Conservation (phyloP, 1,140 invertebrate genomes). For the Rhynchophorus ferrugineus region DNA sequence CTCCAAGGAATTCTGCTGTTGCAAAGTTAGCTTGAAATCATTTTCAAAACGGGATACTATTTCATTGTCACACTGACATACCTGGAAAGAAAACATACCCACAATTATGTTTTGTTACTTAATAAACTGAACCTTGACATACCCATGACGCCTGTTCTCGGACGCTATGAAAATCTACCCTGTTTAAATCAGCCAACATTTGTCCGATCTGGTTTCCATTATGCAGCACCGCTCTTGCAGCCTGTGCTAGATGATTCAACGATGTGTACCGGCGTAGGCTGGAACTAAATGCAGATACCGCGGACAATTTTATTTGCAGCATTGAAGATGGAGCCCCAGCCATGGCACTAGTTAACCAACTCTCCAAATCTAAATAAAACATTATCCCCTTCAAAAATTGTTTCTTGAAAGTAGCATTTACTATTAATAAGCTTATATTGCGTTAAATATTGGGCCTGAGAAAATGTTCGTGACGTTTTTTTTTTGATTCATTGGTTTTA, state of each 20-base stretch:
- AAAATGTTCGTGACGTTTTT: too few relatives aligned
- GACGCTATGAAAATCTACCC: constrained; percentile 96
- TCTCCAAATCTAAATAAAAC: constrained; percentile 59
- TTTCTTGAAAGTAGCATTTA: too few relatives aligned
- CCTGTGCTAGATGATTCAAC: constrained; percentile 95
- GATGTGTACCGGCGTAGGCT: constrained; percentile 94
- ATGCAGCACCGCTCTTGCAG: constrained; percentile 90
- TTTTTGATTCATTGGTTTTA: too few relatives aligned
- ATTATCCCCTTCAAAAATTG: neutral
- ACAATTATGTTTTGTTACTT: neutral
- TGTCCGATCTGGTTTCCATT: constrained; percentile 93
- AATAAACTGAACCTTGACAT: too few relatives aligned
- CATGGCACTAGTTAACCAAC: constrained; percentile 81
- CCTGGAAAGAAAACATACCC: constrained; percentile 3
- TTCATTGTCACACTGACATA: constrained; percentile 87
- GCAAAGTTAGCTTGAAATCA: constrained; percentile 90
- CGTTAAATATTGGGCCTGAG: too few relatives aligned
- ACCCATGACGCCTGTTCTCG: constrained; percentile 90
- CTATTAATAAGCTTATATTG: too few relatives aligned
- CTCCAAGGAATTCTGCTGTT: constrained; percentile 88
- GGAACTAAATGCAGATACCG: constrained; percentile 89
- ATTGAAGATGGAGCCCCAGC: constrained; percentile 77
- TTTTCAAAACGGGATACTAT: constrained; percentile 82
- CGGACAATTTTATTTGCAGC: constrained; percentile 73
- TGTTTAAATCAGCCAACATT: constrained; percentile 95